Conservation (phyloP, 2,797 vertebrate genomes). For the Pyrocephalus nanus region DNA sequence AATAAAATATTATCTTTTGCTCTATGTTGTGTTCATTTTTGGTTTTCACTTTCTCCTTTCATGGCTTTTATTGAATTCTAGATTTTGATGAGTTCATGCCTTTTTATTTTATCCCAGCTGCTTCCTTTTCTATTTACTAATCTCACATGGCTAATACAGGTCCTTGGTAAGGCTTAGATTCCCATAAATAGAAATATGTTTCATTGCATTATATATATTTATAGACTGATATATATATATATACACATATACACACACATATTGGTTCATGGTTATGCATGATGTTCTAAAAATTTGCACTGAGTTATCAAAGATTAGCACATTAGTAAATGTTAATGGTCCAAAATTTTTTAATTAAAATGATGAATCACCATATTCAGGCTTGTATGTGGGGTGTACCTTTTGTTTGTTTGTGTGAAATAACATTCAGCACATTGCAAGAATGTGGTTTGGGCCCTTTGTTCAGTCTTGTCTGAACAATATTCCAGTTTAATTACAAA, state of each 20-base stretch:
- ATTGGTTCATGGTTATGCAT: background rate
- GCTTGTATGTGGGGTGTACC: background rate
- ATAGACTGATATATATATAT: background rate
- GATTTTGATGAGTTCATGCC: background rate
- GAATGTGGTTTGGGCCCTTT: background rate
- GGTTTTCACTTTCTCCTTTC: background rate
- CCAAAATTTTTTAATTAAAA: background rate
- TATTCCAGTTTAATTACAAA: background rate
- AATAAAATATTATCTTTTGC: slow-evolving; percentile 32
- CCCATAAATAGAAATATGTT: slow-evolving; percentile 31
- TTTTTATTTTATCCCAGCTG: background rate
- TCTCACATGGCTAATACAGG: background rate
- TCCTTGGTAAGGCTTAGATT: background rate
- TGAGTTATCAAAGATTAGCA: background rate
- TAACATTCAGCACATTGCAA: background rate
- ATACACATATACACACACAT: rapidly evolving
- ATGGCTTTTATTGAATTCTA: background rate
- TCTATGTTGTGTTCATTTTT: background rate
- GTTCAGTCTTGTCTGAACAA: background rate
- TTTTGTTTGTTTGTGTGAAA: background rate
- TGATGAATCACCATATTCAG: background rate
- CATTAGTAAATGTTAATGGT: background rate
- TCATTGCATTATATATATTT: background rate
- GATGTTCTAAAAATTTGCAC: background rate
- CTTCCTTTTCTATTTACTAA: background rate